These are phyloP conservation scores for Acanthopleura granulata DNA, from an alignment of 2,888 invertebrate species.

Conservation along the genomic window DNA sequence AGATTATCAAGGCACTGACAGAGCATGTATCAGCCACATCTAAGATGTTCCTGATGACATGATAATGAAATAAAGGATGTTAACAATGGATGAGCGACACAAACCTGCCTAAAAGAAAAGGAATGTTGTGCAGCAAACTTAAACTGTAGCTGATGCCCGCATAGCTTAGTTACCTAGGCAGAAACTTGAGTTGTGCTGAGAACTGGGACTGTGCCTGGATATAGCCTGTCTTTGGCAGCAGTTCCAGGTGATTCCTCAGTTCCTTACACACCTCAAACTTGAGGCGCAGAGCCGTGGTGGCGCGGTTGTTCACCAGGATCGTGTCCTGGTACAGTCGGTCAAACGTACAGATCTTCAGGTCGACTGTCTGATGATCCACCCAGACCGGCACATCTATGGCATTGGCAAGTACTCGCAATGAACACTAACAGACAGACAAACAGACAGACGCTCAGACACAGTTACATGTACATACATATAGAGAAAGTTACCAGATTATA, in stretches of 20 bases:
- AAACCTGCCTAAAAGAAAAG: too few relatives aligned
- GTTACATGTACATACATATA: too few relatives aligned
- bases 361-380: slow-evolving; percentile 66
- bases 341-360: slow-evolving; percentile 68
- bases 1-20: too few relatives aligned
- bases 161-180: slow-evolving; percentile 56
- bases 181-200: slow-evolving; percentile 68
- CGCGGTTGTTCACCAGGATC: slow-evolving; percentile 67
- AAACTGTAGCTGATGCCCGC: background rate
- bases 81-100: too few relatives aligned
- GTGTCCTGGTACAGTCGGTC: slow-evolving; percentile 70
- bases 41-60: background rate
- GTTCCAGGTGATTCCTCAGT: slow-evolving; percentile 65
- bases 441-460: too few relatives aligned
- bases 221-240: slow-evolving; percentile 69
- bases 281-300: slow-evolving; percentile 64
- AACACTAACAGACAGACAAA: background rate
- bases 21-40: too few relatives aligned
- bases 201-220: slow-evolving; percentile 69
- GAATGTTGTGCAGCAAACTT: background rate
- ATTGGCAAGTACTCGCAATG: slow-evolving; percentile 52
- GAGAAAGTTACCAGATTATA: too few relatives aligned
- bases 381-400: slow-evolving; percentile 70
- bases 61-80: too few relatives aligned
- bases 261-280: slow-evolving; percentile 68